Evolutionary conservation across 2,113 vertebrate species (phyloP).

Genomic region (Corythaeola cristata): DNA sequence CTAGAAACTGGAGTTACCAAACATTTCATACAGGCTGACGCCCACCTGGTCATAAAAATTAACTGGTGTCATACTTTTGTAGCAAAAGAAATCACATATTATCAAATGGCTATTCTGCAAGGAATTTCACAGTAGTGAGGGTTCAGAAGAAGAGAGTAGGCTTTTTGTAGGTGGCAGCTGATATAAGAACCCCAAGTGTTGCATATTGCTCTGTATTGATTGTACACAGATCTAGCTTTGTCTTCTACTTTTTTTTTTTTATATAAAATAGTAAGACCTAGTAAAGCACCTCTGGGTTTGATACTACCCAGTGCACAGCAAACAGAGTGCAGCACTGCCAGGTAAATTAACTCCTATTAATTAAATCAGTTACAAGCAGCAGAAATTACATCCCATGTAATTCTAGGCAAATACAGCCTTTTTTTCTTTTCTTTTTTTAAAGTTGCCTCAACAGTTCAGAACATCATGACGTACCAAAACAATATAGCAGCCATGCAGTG

Average conservation of each 20-base stretch:
- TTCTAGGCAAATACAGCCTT: not conserved
- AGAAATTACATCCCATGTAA: not conserved
- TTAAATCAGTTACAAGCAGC: not conserved
- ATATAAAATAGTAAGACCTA: not conserved
- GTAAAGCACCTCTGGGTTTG: not conserved
- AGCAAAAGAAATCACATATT: not conserved
- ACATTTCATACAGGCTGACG: not conserved
- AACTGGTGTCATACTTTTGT: not conserved
- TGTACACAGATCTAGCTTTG: not conserved
- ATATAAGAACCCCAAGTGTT: not conserved
- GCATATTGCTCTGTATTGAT: not conserved
- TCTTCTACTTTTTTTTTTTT: not conserved
- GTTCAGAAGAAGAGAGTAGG: not conserved
- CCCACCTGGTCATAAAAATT: not conserved
- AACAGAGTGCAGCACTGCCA: not conserved
- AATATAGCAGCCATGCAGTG: fast-evolving
- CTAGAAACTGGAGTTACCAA: not conserved
- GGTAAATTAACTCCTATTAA: not conserved
- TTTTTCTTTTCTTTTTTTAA: not conserved
- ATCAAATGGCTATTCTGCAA: not conserved
- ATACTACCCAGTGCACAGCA: not conserved
- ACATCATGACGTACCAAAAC: not conserved
- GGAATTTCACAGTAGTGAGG: not conserved
- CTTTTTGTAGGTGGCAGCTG: not conserved
- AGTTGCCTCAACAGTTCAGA: not conserved